These are phyloP conservation scores for Kryptopterus vitreolus DNA, from an alignment of 2,797 vertebrate species.

Conservation along the genomic window DNA sequence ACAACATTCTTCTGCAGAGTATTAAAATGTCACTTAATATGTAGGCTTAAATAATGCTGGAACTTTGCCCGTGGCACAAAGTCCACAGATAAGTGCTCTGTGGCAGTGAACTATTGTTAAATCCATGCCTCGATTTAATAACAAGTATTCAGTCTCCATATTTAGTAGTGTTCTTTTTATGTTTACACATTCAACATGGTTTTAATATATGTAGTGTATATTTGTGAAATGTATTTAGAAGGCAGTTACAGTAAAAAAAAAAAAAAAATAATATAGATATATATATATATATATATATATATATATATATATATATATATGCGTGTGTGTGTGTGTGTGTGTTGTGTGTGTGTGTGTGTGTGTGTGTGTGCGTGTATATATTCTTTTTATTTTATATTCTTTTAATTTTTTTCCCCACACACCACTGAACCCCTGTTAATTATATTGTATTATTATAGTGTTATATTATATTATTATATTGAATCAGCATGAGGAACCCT, in stretches of 20 bases:
- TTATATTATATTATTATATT: too few species aligned
- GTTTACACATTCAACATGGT: background rate
- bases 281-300: too few species aligned
- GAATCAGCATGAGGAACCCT: too few species aligned
- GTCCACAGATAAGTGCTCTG: background rate
- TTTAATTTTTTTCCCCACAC: too few species aligned
- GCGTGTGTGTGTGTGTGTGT: too few species aligned
- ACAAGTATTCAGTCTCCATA: background rate
- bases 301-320: too few species aligned
- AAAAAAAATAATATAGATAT: too few species aligned
- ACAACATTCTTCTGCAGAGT: background rate
- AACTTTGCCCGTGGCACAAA: background rate
- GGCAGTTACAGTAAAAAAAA: background rate
- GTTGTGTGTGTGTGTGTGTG: too few species aligned
- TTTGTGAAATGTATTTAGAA: background rate
- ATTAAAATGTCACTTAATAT: background rate
- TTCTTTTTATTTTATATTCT: too few species aligned
- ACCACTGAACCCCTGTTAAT: too few species aligned
- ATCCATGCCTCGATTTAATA: background rate
- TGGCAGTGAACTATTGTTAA: background rate
- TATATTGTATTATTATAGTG: too few species aligned
- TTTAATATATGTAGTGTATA: background rate
- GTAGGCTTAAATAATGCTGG: background rate
- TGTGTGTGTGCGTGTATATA: too few species aligned
- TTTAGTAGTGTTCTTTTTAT: background rate